These are phyloP conservation scores for Aphrophora alni DNA, from an alignment of 2,888 invertebrate genomes.

Conservation along the genomic window DNA sequence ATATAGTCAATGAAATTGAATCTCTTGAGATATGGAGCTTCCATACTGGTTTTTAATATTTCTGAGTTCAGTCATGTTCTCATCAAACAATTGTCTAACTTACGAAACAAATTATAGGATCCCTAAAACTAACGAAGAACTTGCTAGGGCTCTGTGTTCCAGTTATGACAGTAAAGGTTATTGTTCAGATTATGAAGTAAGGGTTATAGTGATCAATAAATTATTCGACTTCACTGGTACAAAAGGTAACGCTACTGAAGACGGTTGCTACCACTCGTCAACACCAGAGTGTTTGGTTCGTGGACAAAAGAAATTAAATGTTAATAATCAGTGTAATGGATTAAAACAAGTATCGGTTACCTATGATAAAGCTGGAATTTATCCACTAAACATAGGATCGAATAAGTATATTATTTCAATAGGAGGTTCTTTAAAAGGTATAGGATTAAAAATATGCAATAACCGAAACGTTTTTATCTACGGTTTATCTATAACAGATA, in stretches of 20 bases:
- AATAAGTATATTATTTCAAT: constrained; percentile 14
- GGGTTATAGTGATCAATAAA: constrained; percentile 12
- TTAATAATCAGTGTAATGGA: constrained; percentile 10
- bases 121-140: constrained; percentile 17
- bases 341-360: not conserved
- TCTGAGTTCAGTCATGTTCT: too few relatives aligned
- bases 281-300: not conserved
- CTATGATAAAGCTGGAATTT: not conserved
- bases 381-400: not conserved
- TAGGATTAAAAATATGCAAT: constrained; percentile 11
- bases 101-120: too few relatives aligned
- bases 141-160: not conserved
- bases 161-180: not conserved
- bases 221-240: constrained; percentile 17
- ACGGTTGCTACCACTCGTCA: constrained; percentile 13
- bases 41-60: too few relatives aligned
- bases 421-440: constrained; percentile 13
- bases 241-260: not conserved
- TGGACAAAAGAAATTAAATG: constrained; percentile 15
- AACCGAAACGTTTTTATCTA: constrained; percentile 12
- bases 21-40: too few relatives aligned
- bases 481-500: constrained; percentile 18
- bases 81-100: too few relatives aligned
- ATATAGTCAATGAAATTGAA: too few relatives aligned
- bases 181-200: not conserved